Evolutionary conservation across 1,140 invertebrate genomes (phyloP).

Genomic region (Xylocopa sonorina): DNA sequence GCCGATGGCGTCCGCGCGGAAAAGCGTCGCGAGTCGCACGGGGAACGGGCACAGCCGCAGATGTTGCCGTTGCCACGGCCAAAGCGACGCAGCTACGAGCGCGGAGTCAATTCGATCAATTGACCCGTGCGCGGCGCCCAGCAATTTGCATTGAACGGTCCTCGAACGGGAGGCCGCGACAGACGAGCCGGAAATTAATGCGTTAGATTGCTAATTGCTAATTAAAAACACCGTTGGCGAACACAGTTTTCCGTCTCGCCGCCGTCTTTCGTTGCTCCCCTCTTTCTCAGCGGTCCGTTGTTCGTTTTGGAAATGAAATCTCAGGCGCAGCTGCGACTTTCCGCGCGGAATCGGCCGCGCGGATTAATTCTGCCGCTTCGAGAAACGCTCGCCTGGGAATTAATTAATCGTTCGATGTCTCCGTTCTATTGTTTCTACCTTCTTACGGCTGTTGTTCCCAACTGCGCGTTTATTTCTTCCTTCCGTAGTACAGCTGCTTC

Average conservation of each 20-base stretch:
- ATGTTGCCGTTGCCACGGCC: neutral
- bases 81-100: slow-evolving; percentile 1
- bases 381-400: slow-evolving; percentile 35
- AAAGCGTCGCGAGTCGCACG: slow-evolving; percentile 22
- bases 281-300: neutral
- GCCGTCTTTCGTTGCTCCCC: neutral
- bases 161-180: slow-evolving; percentile 75
- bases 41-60: neutral
- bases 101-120: slow-evolving; percentile 81
- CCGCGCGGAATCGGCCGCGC: neutral
- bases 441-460: neutral
- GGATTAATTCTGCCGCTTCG: slow-evolving; percentile 35
- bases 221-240: slow-evolving; percentile 76
- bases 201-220: slow-evolving; percentile 80
- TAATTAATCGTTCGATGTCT: slow-evolving; percentile 41
- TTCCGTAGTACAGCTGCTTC: too few relatives aligned
- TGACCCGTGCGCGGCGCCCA: slow-evolving; percentile 68
- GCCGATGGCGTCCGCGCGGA: slow-evolving; percentile 31
- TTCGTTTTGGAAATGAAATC: slow-evolving; percentile 27
- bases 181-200: slow-evolving; percentile 80
- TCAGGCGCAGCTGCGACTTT: slow-evolving; percentile 32
- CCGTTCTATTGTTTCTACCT: neutral
- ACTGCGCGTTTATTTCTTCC: neutral
- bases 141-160: slow-evolving; percentile 79
- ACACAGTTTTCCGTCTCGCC: neutral